Percentiles rank a stretch among this genome's conserved stretches.
These are phyloP conservation scores for Monomorium pharaonis DNA, from an alignment of 1,140 invertebrate genomes.

Conservation along the genomic window DNA sequence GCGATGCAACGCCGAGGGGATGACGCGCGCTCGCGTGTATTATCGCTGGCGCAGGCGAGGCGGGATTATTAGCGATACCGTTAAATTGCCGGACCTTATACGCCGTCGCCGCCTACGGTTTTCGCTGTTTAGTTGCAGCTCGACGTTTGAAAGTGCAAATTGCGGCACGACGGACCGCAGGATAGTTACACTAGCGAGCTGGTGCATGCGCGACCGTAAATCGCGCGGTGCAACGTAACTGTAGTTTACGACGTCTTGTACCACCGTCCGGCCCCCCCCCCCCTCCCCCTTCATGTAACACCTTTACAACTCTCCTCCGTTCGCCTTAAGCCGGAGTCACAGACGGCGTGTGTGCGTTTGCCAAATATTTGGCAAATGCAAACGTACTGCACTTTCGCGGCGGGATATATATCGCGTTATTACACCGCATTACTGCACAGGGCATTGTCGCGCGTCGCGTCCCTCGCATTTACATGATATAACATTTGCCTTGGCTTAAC, in stretches of 20 bases:
- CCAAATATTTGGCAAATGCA: conserved; percentile 53
- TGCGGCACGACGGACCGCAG: conserved; percentile 26
- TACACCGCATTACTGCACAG: conserved; percentile 17
- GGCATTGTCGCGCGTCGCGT: conserved; percentile 24
- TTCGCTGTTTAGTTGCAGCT: conserved; percentile 11
- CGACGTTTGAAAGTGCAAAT: conserved; percentile 46
- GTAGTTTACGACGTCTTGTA: conserved; percentile 35
- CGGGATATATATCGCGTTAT: conserved; percentile 34
- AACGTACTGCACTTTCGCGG: conserved; percentile 19
- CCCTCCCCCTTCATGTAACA: no score
- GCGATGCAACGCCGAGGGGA: background rate
- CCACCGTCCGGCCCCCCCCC: no score
- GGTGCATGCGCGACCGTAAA: conserved; percentile 35
- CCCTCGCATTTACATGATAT: conserved; percentile 13
- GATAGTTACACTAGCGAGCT: conserved; percentile 12
- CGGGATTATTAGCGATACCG: conserved; percentile 10
- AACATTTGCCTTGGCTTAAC: conserved; percentile 39
- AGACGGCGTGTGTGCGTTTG: conserved; percentile 5
- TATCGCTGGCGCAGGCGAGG: background rate
- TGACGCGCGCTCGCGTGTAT: no score
- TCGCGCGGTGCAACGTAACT: conserved; percentile 27
- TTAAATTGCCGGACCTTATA: conserved; percentile 25
- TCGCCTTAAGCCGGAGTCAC: background rate
- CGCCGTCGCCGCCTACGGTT: conserved; percentile 29
- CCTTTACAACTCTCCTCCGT: background rate